A percentile compares a stretch with the other conserved stretches of the same genome.
Evolutionary conservation across 1,140 invertebrate species (phyloP).

Genomic region (Dendroctonus valens): DNA sequence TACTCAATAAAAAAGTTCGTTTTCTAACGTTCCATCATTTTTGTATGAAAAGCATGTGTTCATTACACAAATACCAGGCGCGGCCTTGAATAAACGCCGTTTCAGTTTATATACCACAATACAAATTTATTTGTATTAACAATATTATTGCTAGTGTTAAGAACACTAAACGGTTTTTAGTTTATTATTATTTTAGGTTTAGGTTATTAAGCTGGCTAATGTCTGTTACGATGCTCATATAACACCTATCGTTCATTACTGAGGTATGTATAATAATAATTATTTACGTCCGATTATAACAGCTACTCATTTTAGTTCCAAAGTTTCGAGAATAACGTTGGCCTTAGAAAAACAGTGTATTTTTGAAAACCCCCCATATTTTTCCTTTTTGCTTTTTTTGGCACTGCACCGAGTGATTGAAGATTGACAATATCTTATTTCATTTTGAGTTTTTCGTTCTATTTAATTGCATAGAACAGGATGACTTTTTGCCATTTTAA

Average conservation of each 20-base stretch:
- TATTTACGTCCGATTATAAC: too few species aligned
- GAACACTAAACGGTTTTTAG: constrained; percentile 22
- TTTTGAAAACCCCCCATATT: too few species aligned
- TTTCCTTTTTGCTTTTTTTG: too few species aligned
- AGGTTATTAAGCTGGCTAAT: constrained; percentile 14
- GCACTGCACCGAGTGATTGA: too few species aligned
- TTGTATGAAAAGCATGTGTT: constrained; percentile 14
- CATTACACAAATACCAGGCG: constrained; percentile 8
- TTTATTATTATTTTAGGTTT: neutral
- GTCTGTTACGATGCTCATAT: neutral
- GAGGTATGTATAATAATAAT: too few species aligned
- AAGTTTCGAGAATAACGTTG: too few species aligned
- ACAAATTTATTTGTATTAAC: constrained; percentile 25
- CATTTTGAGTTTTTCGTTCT: too few species aligned
- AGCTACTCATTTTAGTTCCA: too few species aligned
- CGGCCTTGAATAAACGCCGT: constrained; percentile 13
- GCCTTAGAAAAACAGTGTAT: too few species aligned
- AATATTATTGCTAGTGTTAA: constrained; percentile 27
- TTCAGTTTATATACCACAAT: constrained; percentile 25
- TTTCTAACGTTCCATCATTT: neutral
- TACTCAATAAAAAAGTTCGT: neutral
- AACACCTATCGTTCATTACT: neutral
- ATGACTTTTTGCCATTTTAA: too few species aligned
- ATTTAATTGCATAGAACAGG: too few species aligned
- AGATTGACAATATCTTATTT: too few species aligned